A percentile compares a stretch with the other conserved stretches of the same genome.
Conservation (phyloP, 92 coral and sea anemone genomes). For the Epizoanthus stellaris region DNA sequence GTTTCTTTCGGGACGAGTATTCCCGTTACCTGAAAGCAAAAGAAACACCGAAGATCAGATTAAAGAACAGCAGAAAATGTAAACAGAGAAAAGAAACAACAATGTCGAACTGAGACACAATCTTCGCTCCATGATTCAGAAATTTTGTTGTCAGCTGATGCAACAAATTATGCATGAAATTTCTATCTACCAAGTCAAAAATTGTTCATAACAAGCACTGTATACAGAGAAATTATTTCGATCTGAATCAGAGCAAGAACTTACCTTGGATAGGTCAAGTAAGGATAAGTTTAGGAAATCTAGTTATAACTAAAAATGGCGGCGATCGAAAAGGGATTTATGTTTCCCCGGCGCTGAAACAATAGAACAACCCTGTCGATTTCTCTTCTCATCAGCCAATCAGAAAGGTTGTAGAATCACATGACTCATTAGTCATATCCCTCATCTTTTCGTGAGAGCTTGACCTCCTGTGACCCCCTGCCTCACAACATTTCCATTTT, state of each 20-base stretch:
- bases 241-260: background rate
- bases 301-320: conserved; percentile 33
- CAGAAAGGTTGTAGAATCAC: conserved; percentile 24
- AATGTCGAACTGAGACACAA: background rate
- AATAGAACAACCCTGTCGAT: conserved; percentile 27
- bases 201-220: background rate
- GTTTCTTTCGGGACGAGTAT: conserved; percentile 62
- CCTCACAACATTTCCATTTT: background rate
- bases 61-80: conserved; percentile 6
- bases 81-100: background rate
- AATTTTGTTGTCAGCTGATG: background rate
- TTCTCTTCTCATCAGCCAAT: background rate
- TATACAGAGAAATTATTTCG: background rate
- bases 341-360: conserved; percentile 7
- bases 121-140: background rate
- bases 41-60: conserved; percentile 22
- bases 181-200: background rate
- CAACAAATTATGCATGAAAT: conserved; percentile 7
- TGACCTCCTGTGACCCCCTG: conserved; percentile 4
- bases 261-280: conserved; percentile 46
- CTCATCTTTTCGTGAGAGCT: too few relatives aligned
- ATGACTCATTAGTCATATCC: background rate
- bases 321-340: conserved; percentile 18
- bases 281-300: conserved; percentile 33
- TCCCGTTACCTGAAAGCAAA: conserved; percentile 54